A percentile compares a stretch with the other conserved stretches of the same genome.
Conservation (phyloP, 1,140 invertebrate genomes). For the Chrysomallon squamiferum region DNA sequence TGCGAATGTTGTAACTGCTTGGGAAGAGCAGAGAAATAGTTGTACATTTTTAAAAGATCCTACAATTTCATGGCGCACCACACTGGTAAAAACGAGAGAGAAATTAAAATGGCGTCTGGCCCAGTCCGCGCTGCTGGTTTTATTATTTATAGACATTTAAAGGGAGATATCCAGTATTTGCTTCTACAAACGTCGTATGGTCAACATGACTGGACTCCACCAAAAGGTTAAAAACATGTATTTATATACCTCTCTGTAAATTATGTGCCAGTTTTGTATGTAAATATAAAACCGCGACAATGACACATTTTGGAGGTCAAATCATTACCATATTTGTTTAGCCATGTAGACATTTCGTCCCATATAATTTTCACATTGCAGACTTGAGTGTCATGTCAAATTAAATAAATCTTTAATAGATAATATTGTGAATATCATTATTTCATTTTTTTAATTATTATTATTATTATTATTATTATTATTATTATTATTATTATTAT, state of each 20-base stretch:
- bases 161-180: slow-evolving; percentile 62
- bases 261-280: not conserved
- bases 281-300: too few relatives aligned
- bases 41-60: not conserved
- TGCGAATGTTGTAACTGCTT: not conserved
- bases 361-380: not conserved
- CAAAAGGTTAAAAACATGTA: slow-evolving; percentile 63
- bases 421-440: too few relatives aligned
- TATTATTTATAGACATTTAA: slow-evolving; percentile 63
- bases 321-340: not conserved
- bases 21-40: not conserved
- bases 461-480: too few relatives aligned
- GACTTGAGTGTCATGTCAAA: not conserved
- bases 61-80: not conserved
- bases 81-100: not conserved
- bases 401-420: too few relatives aligned
- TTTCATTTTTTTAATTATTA: too few relatives aligned
- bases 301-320: not conserved
- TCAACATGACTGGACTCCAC: slow-evolving; percentile 67
- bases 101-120: not conserved
- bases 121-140: slow-evolving; percentile 63
- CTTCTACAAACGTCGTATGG: slow-evolving; percentile 67
- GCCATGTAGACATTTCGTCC: not conserved
- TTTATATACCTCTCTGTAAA: not conserved
- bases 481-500: too few relatives aligned